Percentiles rank a stretch among this genome's conserved stretches.
phyloP scores from a whole-genome alignment of 2,797 vertebrate genomes.

The Potorous gilbertii region DNA sequence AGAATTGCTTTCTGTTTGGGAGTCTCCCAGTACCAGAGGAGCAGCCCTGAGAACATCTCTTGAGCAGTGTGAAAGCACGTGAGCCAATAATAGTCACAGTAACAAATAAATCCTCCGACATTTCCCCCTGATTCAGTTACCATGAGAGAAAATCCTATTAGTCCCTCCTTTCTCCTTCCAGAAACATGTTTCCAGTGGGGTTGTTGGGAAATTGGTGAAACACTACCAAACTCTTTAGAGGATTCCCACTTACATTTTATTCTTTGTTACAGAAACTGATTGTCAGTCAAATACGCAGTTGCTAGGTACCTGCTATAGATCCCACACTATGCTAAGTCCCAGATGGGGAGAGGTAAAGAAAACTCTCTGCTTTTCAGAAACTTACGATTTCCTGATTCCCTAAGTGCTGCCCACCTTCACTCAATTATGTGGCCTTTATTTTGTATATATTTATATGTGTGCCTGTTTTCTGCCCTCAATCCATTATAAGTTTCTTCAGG shows the following conservation, averaged over 20 bases:
- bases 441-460: background rate
- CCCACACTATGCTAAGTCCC: background rate
- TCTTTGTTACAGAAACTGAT: background rate
- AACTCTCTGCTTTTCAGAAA: background rate
- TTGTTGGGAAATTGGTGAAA: background rate
- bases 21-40: background rate
- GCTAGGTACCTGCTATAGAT: background rate
- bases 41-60: background rate
- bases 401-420: background rate
- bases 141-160: background rate
- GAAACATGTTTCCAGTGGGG: background rate
- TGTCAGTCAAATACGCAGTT: background rate
- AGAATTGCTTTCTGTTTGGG: background rate
- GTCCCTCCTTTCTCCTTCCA: background rate
- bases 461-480: background rate
- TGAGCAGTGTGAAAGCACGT: background rate
- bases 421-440: background rate
- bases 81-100: background rate
- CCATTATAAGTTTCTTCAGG: background rate
- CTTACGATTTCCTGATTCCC: background rate
- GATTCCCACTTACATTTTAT: background rate
- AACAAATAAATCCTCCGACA: background rate
- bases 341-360: background rate
- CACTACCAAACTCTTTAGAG: background rate
- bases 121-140: background rate